phyloP scores from a whole-genome alignment of 2,888 invertebrate species.

The Ophion obscuratus region DNA sequence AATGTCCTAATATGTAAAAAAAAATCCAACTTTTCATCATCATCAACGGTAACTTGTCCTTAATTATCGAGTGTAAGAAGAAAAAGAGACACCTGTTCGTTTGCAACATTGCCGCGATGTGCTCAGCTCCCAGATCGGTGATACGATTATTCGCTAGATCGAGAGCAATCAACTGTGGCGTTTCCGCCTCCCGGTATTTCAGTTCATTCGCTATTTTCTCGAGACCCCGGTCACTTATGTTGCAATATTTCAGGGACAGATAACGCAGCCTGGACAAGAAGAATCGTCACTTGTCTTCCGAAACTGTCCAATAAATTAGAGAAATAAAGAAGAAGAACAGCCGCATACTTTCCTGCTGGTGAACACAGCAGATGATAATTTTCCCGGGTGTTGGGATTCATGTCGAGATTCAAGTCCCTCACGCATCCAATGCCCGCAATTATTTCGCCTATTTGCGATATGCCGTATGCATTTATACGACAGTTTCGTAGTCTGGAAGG shows the following conservation, averaged over 20 bases:
- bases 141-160: slow-evolving; percentile 82
- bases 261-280: slow-evolving; percentile 70
- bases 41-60: too few relatives aligned
- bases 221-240: slow-evolving; percentile 76
- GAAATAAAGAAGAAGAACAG: neutral
- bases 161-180: slow-evolving; percentile 75
- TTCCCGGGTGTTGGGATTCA: slow-evolving; percentile 79
- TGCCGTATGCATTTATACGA: slow-evolving; percentile 75
- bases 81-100: slow-evolving; percentile 71
- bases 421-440: slow-evolving; percentile 73
- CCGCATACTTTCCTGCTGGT: slow-evolving; percentile 68
- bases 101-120: slow-evolving; percentile 79
- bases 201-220: slow-evolving; percentile 76
- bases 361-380: slow-evolving; percentile 78
- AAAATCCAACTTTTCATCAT: too few relatives aligned
- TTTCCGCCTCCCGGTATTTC: slow-evolving; percentile 67
- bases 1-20: too few relatives aligned
- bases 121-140: slow-evolving; percentile 76
- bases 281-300: neutral
- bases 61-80: neutral
- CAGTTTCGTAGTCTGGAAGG: slow-evolving; percentile 79
- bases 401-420: slow-evolving; percentile 79
- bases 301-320: neutral
- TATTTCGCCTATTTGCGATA: slow-evolving; percentile 75
- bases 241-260: slow-evolving; percentile 79